phyloP scores from a whole-genome alignment of 2,888 invertebrate genomes.

The Drosophila parthenogenetica region DNA sequence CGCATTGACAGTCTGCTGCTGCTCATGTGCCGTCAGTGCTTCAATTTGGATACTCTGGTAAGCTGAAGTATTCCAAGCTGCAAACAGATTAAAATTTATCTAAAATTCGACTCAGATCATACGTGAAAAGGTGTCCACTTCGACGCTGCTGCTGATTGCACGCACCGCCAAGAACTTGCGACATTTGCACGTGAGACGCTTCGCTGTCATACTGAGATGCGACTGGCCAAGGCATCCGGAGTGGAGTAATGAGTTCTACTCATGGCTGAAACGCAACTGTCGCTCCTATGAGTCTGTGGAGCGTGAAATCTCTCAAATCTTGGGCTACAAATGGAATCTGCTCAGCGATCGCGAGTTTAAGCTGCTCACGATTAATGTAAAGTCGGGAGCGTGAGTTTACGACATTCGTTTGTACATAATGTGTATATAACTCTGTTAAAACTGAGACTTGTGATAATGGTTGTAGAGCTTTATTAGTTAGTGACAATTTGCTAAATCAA shows the following conservation, averaged over 20 bases:
- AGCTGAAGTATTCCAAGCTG: constrained; percentile 44
- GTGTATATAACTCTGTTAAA: neutral
- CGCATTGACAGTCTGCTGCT: constrained; percentile 90
- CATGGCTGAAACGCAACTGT: constrained; percentile 88
- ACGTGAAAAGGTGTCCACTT: constrained; percentile 91
- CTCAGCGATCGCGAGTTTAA: constrained; percentile 88
- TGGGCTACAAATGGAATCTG: constrained; percentile 89
- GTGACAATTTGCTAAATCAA: constrained; percentile 38
- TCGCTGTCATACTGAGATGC: constrained; percentile 89
- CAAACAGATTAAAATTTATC: neutral
- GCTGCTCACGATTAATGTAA: constrained; percentile 81
- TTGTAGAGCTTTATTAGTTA: constrained; percentile 70
- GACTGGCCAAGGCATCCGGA: constrained; percentile 89
- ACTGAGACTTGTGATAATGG: constrained; percentile 67
- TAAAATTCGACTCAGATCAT: constrained; percentile 85
- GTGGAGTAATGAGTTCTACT: constrained; percentile 89
- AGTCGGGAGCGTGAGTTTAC: constrained; percentile 46
- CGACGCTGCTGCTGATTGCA: constrained; percentile 90
- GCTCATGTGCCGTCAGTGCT: constrained; percentile 89
- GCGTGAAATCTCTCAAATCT: constrained; percentile 88
- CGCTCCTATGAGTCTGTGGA: constrained; percentile 88
- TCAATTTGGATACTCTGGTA: constrained; percentile 89
- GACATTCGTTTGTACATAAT: neutral
- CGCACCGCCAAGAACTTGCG: constrained; percentile 88
- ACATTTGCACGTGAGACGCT: constrained; percentile 88